phyloP scores from a whole-genome alignment of 2,113 vertebrate genomes.

The Epinephelus cyanopodus region DNA sequence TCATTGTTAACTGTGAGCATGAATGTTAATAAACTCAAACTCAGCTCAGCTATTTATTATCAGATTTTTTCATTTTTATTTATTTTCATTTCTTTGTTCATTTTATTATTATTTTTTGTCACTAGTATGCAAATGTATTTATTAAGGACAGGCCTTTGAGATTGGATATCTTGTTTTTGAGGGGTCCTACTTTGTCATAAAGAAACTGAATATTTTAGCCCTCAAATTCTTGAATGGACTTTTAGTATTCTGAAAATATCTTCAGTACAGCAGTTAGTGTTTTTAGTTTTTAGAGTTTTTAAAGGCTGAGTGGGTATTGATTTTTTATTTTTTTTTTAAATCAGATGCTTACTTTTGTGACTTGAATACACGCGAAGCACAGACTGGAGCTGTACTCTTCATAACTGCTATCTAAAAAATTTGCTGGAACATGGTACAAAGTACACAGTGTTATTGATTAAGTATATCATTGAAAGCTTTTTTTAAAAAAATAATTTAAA shows the following conservation, averaged over 20 bases:
- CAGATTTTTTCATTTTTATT: too few species aligned
- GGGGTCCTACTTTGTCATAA: neutral
- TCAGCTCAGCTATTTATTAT: too few species aligned
- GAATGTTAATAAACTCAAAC: too few species aligned
- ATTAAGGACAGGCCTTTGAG: too few species aligned
- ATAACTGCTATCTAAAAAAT: neutral
- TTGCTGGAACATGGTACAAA: neutral
- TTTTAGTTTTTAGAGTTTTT: too few species aligned
- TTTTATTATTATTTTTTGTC: neutral
- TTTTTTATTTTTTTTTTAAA: neutral
- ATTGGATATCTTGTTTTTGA: too few species aligned
- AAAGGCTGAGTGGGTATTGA: too few species aligned
- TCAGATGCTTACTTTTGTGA: neutral
- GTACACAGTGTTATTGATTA: neutral
- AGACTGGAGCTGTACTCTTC: neutral
- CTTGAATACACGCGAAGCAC: neutral
- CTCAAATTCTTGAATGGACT: neutral
- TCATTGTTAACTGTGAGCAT: too few species aligned
- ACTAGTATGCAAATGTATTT: too few species aligned
- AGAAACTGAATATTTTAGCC: neutral
- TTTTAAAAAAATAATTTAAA: neutral
- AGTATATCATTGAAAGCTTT: neutral
- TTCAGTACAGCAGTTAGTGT: too few species aligned
- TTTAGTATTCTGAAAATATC: neutral
- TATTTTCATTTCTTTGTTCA: too few species aligned